Evolutionary conservation across 2,888 invertebrate species (phyloP), one percentile per base, ranked within the genome.

Genomic region (Rhamnusium bicolor): DNA sequence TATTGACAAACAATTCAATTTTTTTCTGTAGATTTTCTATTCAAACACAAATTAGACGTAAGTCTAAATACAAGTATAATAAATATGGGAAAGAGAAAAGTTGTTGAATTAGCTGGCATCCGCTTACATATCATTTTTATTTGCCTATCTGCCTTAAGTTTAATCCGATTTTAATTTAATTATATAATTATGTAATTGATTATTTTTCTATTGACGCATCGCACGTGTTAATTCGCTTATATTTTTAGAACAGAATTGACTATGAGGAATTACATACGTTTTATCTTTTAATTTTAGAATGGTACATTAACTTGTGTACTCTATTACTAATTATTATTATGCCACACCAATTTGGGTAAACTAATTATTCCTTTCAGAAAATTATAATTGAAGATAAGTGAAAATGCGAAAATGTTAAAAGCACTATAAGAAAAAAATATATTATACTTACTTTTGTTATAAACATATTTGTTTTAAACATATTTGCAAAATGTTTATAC

Each of bases 141-240:
- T 40, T 6, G 8, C n/a, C 40, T 40, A 40, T 4, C 24, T 4
- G 24, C 6, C 24, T 2, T 2, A 2, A 24, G 51, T 60, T 62
- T 69, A 69, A 62, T 62, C 54, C 54, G 10, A 53, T 53, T 61
- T 62, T 47, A 70, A 70, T 70, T 21, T 47, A 54, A 70, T 70
- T 70, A 70, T 29, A 27, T 24, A 53, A 70, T 70, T 70, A 70
- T 29, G 18, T 24, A 53, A 70, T 70, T 61, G 24, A 63, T 70
- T 56, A 47, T 40, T 40, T 40, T 3, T 19, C 29, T 63, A 63
- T 70, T 47, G 63, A 70, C 56, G 51, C 8, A 47, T 47, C 18
- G 7, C 51, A 63, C 63, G 51, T 51, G 51, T 12, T 24, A 14
- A 62, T 51, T 51, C 27, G 27, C 14, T 51, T 24, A 14, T 18